phyloP scores from a whole-genome alignment of 2,113 vertebrate species.

The Channa maculata region DNA sequence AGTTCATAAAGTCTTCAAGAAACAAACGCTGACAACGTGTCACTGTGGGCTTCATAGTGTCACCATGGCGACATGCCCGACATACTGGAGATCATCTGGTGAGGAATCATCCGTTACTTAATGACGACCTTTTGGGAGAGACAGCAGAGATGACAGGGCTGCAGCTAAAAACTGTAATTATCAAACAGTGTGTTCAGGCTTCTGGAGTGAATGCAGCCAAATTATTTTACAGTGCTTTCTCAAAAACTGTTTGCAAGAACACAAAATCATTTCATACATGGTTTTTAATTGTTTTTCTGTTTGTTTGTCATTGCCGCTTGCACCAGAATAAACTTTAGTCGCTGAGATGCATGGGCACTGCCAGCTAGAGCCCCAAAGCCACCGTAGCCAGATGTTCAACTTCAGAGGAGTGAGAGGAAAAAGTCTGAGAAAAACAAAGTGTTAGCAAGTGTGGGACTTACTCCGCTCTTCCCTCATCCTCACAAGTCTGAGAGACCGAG shows the following conservation, averaged over 20 bases:
- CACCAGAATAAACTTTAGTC: constrained; percentile 29
- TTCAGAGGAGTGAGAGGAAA: constrained; percentile 33
- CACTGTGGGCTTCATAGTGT: constrained; percentile 18
- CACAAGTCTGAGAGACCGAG: constrained; percentile 13
- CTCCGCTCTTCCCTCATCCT: neutral
- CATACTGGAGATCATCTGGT: constrained; percentile 9
- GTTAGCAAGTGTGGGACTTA: constrained; percentile 44
- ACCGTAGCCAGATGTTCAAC: constrained; percentile 60
- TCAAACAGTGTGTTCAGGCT: neutral
- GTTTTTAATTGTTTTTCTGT: constrained; percentile 18
- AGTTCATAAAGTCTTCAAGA: constrained; percentile 4
- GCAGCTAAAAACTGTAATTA: neutral
- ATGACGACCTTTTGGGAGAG: neutral
- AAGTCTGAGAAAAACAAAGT: neutral
- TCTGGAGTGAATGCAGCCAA: neutral
- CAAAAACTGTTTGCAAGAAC: neutral
- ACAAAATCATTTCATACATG: constrained; percentile 25
- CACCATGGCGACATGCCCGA: constrained; percentile 28
- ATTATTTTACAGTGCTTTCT: neutral
- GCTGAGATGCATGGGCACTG: constrained; percentile 8
- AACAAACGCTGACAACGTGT: neutral
- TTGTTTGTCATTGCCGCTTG: constrained; percentile 25
- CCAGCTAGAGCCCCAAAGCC: constrained; percentile 44
- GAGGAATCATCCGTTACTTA: constrained; percentile 14
- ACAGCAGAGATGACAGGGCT: neutral